A percentile compares a stretch with the other conserved stretches of the same genome.
Evolutionary conservation across 1,140 invertebrate genomes (phyloP).

Genomic region (Trialeurodes vaporariorum): DNA sequence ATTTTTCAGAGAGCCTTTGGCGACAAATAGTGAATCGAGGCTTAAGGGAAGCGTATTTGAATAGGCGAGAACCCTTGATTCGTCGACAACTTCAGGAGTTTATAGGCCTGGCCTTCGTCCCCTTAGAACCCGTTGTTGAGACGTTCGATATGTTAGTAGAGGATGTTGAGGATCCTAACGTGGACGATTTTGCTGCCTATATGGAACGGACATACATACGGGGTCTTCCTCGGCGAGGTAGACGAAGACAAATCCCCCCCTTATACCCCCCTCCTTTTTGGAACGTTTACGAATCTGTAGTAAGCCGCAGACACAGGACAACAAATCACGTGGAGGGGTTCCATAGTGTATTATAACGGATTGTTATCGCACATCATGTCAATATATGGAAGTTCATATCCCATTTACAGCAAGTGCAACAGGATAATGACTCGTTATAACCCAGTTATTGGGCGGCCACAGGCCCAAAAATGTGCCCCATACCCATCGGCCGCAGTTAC

Average conservation of each 20-base stretch:
- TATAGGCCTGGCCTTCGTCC: neutral
- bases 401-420: no score
- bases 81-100: neutral
- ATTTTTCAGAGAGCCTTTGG: neutral
- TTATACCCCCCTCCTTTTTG: neutral
- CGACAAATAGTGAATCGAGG: neutral
- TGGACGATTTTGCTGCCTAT: neutral
- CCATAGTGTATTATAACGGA: neutral
- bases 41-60: neutral
- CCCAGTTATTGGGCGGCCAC: no score
- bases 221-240: neutral
- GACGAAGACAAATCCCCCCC: neutral
- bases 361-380: neutral
- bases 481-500: no score
- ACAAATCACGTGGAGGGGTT: neutral
- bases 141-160: neutral
- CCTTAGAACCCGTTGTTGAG: neutral
- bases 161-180: neutral
- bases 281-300: neutral
- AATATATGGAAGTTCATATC: no score
- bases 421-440: no score
- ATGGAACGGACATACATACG: neutral
- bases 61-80: neutral
- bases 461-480: no score
- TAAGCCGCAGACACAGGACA: neutral